These are phyloP conservation scores for Chaitophorus viminalis DNA, from an alignment of 2,888 invertebrate species.

Conservation along the genomic window DNA sequence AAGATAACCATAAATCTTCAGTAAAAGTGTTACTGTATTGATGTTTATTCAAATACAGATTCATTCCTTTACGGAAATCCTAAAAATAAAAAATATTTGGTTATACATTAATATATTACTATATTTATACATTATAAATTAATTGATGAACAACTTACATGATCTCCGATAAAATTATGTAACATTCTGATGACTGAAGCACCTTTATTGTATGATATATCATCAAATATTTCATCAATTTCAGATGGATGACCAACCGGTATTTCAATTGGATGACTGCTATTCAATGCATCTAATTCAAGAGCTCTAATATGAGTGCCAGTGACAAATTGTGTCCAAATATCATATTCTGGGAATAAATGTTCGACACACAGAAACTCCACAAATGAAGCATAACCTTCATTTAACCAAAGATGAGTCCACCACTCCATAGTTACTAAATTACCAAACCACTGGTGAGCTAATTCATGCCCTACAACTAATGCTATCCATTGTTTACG, in stretches of 20 bases:
- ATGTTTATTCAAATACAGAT: conserved; percentile 85
- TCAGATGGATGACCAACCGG: conserved; percentile 94
- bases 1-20: conserved; percentile 90
- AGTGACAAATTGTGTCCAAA: conserved; percentile 96
- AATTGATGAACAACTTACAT: conserved; percentile 67
- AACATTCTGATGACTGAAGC: conserved; percentile 95
- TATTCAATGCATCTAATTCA: conserved; percentile 87
- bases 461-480: conserved; percentile 91
- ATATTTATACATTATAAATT: neutral
- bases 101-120: conserved; percentile 30
- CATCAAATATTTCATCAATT: conserved; percentile 97
- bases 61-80: conserved; percentile 93
- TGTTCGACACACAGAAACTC: conserved; percentile 93
- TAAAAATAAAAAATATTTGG: conserved; percentile 65
- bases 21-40: conserved; percentile 91
- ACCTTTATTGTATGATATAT: conserved; percentile 96
- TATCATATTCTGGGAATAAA: conserved; percentile 93
- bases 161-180: conserved; percentile 91
- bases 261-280: conserved; percentile 93
- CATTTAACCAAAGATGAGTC: conserved; percentile 96
- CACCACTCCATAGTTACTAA: conserved; percentile 99
- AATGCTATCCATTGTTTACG: conserved; percentile 87
- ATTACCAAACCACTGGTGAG: conserved; percentile 99
- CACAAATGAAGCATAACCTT: conserved; percentile 95
- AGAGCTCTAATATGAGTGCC: conserved; percentile 86